phyloP scores from a whole-genome alignment of 2,113 vertebrate species.

The Leiothrix lutea region DNA sequence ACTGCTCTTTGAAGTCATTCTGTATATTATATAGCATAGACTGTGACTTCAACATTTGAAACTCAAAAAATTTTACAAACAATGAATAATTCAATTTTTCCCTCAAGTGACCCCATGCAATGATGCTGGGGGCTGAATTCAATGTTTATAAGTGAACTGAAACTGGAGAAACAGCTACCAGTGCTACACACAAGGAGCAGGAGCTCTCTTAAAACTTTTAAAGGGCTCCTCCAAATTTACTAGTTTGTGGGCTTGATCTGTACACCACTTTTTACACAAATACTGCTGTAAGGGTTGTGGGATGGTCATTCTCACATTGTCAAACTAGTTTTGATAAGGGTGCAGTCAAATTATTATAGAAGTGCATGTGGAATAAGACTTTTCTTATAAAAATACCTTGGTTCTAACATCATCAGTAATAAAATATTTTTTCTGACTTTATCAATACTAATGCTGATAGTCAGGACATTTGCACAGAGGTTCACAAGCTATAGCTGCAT shows the following conservation, averaged over 20 bases:
- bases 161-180: neutral
- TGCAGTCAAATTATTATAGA: neutral
- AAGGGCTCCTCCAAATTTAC: neutral
- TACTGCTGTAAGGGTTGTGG: neutral
- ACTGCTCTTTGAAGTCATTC: neutral
- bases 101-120: neutral
- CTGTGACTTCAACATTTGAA: neutral
- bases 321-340: neutral
- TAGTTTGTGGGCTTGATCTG: neutral
- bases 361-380: neutral
- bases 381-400: neutral
- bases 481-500: neutral
- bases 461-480: neutral
- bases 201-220: neutral
- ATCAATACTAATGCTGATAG: neutral
- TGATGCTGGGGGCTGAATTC: neutral
- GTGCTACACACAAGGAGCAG: neutral
- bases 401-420: neutral
- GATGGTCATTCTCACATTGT: neutral
- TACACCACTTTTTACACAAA: neutral
- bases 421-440: neutral
- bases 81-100: slow-evolving; percentile 45
- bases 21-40: neutral
- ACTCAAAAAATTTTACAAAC: slow-evolving; percentile 23
- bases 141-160: neutral